Base-by-base conservation (phyloP, 2,888 invertebrate genomes). In the Oxyscelio sp. region DNA sequence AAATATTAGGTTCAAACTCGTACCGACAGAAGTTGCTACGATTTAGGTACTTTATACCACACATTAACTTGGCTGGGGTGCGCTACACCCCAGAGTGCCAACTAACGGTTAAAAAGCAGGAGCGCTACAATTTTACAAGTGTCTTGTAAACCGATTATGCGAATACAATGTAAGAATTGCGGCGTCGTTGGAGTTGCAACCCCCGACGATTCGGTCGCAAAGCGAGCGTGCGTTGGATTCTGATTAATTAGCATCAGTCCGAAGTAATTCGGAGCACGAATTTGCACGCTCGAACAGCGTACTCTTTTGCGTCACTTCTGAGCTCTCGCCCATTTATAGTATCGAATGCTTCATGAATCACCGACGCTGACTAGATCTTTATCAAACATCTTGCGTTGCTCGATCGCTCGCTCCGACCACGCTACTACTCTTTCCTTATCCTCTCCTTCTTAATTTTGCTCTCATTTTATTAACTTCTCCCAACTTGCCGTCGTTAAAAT, bases 271-370 rank as follows among this genome's bases (percentile, higher is more conserved):
- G 71, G 50, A 22, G 79, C 65, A 73, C 65, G 71, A 73, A 66
- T 65, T 78, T 63, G 78, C 63, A 52, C 43, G 61, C 45, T 31
- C 40, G 24, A 31, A 48, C 13, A 45, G 40, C 43, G 71, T 40
- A 15, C n/a, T 27, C 48, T 68, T 70, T 79, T 43, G 79, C 71
- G 63, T 65, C 71, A 70, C 70, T 22, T n/a, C 38, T 45, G 40
- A 21, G 52, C 71, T 50, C 71, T 79, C 59, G 52, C 80, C 66
- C 80, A 80, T 80, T 80, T 80, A 80, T 80, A 80, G 80, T 80
- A 81, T 74, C 74, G 74, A 74, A 74, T 58, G 81, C 63, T 77
- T 77, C 71, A 71, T 82, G 77, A 82, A 82, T 82, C 82, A 82
- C 65, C 63, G 66, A 31, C 22, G 65, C 65, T 43, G 66, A 52